Evolutionary conservation across 2,113 vertebrate genomes (phyloP).

Genomic region (Labrus mixtus): DNA sequence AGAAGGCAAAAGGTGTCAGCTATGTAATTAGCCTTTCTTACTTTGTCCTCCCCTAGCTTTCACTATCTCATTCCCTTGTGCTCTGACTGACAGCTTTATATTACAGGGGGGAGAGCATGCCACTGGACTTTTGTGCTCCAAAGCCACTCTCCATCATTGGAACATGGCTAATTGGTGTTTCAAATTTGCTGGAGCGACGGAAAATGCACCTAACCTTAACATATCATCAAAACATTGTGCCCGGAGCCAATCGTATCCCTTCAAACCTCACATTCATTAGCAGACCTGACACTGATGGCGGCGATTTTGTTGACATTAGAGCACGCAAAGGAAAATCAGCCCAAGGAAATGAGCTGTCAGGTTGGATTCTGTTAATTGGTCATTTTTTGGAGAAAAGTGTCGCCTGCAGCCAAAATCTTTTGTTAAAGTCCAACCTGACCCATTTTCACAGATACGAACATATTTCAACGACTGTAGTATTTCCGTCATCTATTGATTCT

Average conservation of each 20-base stretch:
- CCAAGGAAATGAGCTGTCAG: slow-evolving; percentile 47
- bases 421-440: slow-evolving; percentile 51
- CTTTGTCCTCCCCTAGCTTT: slow-evolving; percentile 47
- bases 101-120: slow-evolving; percentile 24
- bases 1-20: slow-evolving; percentile 47
- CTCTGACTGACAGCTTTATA: slow-evolving; percentile 63
- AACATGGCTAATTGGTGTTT: slow-evolving; percentile 66
- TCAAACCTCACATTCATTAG: slow-evolving; percentile 60
- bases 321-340: slow-evolving; percentile 18
- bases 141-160: slow-evolving; percentile 29
- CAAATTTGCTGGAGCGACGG: slow-evolving; percentile 41
- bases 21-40: slow-evolving; percentile 63
- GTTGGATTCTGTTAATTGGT: slow-evolving; percentile 57
- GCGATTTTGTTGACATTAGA: slow-evolving; percentile 53
- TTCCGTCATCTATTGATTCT: not conserved
- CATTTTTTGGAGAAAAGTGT: slow-evolving; percentile 37
- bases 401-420: slow-evolving; percentile 24
- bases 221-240: slow-evolving; percentile 61
- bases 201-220: slow-evolving; percentile 22
- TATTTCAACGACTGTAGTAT: not conserved
- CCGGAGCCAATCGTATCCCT: slow-evolving; percentile 51
- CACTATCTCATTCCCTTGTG: slow-evolving; percentile 46
- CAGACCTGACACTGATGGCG: slow-evolving; percentile 42
- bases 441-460: slow-evolving; percentile 4
- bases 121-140: slow-evolving; percentile 34